A percentile compares a stretch with the other conserved stretches of the same genome.
Conservation (phyloP, 92 coral and sea anemone genomes). For the Porites rus region DNA sequence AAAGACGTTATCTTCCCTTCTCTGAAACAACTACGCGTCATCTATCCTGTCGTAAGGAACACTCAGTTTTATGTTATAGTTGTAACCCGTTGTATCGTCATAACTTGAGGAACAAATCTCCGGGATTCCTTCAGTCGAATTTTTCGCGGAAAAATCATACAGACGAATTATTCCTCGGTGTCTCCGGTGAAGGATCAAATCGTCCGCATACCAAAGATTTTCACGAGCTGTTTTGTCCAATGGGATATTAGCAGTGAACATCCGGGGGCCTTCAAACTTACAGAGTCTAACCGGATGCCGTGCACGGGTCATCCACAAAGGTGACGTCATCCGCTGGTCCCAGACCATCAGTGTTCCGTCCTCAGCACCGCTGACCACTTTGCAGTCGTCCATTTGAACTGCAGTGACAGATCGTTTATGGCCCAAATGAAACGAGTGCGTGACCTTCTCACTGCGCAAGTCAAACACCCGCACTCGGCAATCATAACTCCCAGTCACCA, state of each 20-base stretch:
- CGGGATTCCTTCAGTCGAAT: constrained; percentile 80
- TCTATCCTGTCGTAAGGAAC: constrained; percentile 91
- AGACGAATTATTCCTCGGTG: constrained; percentile 84
- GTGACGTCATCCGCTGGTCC: constrained; percentile 91
- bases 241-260: constrained; percentile 89
- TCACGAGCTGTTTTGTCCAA: constrained; percentile 72
- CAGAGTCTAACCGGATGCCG: constrained; percentile 91
- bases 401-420: constrained; percentile 83
- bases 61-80: constrained; percentile 88
- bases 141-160: constrained; percentile 78
- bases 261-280: constrained; percentile 70
- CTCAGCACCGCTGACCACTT: constrained; percentile 93
- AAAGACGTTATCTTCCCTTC: neutral
- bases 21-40: neutral
- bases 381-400: constrained; percentile 95
- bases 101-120: constrained; percentile 90
- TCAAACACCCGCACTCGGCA: constrained; percentile 90
- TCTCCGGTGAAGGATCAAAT: constrained; percentile 90
- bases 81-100: constrained; percentile 93
- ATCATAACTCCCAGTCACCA: constrained; percentile 93
- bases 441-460: constrained; percentile 78
- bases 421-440: constrained; percentile 75
- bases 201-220: constrained; percentile 93
- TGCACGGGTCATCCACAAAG: constrained; percentile 89
- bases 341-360: constrained; percentile 92